These are phyloP conservation scores for Nesogale talazaci DNA, from an alignment of 2,113 vertebrate species.

Conservation along the genomic window DNA sequence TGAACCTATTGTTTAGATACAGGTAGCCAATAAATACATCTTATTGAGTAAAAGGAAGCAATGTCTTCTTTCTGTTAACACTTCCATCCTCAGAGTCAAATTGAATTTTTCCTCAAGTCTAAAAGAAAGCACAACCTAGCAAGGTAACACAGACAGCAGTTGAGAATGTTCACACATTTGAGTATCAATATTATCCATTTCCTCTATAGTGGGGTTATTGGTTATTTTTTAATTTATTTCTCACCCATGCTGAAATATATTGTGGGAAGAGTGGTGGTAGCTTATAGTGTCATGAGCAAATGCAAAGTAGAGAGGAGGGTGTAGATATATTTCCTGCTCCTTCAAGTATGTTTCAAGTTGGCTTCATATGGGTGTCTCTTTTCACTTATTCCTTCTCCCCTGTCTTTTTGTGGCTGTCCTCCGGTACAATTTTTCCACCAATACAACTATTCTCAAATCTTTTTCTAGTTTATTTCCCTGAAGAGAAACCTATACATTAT, in stretches of 20 bases:
- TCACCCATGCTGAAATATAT: not conserved
- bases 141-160: not conserved
- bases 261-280: not conserved
- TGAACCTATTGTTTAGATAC: not conserved
- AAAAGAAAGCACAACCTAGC: not conserved
- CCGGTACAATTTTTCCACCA: not conserved
- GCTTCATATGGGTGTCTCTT: not conserved
- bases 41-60: not conserved
- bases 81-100: not conserved
- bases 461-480: not conserved
- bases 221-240: not conserved
- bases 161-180: not conserved
- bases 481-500: constrained; percentile 1
- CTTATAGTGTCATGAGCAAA: not conserved
- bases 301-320: not conserved
- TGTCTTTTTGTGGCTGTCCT: not conserved
- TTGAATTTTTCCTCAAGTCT: constrained; percentile 8
- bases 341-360: not conserved
- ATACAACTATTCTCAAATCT: not conserved
- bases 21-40: not conserved
- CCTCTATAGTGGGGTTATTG: too few relatives aligned
- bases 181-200: not conserved
- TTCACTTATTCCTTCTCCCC: not conserved
- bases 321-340: not conserved
- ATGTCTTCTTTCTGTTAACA: not conserved